Evolutionary conservation across 2,797 vertebrate species (phyloP).

Genomic region (Melopsittacus undulatus): DNA sequence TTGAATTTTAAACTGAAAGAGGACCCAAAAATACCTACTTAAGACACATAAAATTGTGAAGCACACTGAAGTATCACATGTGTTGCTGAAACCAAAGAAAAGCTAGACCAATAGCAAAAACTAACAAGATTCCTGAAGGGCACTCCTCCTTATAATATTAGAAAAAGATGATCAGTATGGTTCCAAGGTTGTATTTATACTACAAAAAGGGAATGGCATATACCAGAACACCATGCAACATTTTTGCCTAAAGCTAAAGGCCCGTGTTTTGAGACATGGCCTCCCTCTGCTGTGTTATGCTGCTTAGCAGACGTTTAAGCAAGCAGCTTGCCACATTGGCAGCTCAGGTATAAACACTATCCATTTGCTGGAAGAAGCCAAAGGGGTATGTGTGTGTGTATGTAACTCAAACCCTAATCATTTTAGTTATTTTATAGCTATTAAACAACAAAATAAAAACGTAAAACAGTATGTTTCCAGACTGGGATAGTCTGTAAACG

Average conservation of each 20-base stretch:
- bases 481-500: fast-evolving
- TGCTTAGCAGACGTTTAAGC: neutral
- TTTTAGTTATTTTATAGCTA: neutral
- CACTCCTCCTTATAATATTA: neutral
- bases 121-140: neutral
- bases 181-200: neutral
- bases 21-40: neutral
- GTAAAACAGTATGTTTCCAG: neutral
- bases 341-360: neutral
- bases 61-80: fast-evolving
- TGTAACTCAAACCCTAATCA: neutral
- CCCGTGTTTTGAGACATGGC: neutral
- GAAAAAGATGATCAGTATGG: neutral
- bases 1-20: neutral
- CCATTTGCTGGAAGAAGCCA: neutral
- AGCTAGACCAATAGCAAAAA: neutral
- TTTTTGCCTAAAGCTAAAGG: neutral
- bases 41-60: neutral
- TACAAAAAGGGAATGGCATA: fast-evolving
- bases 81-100: neutral
- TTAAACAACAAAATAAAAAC: neutral
- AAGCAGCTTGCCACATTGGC: neutral
- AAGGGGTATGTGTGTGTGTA: neutral
- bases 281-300: neutral
- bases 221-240: fast-evolving